These are phyloP conservation scores for Incurvaria masculella DNA, from an alignment of 2,888 invertebrate genomes.

Conservation along the genomic window DNA sequence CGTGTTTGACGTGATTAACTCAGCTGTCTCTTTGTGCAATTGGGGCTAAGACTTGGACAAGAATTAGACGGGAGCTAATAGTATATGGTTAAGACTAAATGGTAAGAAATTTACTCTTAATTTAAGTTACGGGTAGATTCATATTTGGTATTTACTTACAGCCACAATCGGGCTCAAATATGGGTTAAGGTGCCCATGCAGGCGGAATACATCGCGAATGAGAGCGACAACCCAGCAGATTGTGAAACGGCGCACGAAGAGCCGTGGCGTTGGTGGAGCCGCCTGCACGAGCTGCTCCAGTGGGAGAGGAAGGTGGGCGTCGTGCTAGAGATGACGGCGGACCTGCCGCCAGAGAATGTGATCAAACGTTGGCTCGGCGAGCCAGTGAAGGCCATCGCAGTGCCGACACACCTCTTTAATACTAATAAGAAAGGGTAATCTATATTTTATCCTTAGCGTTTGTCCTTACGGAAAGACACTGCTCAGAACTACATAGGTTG, in stretches of 20 bases:
- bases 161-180: conserved; percentile 48
- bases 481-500: too few species aligned
- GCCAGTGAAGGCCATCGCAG: conserved; percentile 79
- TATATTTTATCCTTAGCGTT: too few species aligned
- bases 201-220: conserved; percentile 25
- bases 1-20: too few species aligned
- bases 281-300: conserved; percentile 59
- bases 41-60: too few species aligned
- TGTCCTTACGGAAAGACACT: too few species aligned
- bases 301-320: conserved; percentile 63
- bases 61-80: too few species aligned
- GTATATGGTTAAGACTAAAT: too few species aligned
- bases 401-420: conserved; percentile 81
- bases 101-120: too few species aligned
- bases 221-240: conserved; percentile 36
- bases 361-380: conserved; percentile 92
- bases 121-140: too few species aligned
- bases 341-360: conserved; percentile 69
- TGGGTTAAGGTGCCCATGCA: conserved; percentile 71
- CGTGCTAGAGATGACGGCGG: conserved; percentile 76
- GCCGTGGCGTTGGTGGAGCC: conserved; percentile 82
- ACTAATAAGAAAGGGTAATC: conserved; percentile 91
- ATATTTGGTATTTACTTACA: conserved; percentile 21
- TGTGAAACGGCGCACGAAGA: conserved; percentile 54
- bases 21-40: too few species aligned